Evolutionary conservation across 1,140 invertebrate species (phyloP).

Genomic region (Hirudo medicinalis): DNA sequence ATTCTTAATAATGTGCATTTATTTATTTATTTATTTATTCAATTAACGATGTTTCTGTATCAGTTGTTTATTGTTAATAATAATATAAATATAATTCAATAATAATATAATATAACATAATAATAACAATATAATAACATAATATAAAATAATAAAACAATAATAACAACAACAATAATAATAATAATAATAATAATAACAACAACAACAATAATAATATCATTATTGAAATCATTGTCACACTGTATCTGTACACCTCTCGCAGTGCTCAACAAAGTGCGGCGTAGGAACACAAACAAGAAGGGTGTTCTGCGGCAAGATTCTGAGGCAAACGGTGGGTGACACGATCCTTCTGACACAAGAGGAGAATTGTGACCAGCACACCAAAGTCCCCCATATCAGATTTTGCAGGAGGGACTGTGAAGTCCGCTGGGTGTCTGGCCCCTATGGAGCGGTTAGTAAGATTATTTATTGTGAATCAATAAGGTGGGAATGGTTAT

Average conservation of each 20-base stretch:
- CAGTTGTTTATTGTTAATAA: no score
- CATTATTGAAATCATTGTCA: slow-evolving; percentile 15
- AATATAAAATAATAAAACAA: no score
- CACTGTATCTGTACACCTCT: slow-evolving; percentile 22
- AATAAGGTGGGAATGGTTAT: no score
- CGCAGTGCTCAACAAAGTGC: slow-evolving; percentile 39
- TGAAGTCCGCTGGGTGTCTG: slow-evolving; percentile 59
- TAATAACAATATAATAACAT: no score
- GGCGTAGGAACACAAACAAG: slow-evolving; percentile 52
- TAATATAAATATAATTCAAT: no score
- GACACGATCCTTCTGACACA: slow-evolving; percentile 27
- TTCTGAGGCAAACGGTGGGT: slow-evolving; percentile 41
- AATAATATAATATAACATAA: no score
- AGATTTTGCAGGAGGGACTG: slow-evolving; percentile 6
- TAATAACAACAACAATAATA: no score
- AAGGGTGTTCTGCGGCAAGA: slow-evolving; percentile 64
- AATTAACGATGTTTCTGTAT: no score
- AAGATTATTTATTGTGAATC: background rate
- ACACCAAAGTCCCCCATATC: background rate
- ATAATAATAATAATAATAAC: no score
- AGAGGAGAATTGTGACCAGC: slow-evolving; percentile 61
- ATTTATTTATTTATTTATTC: no score
- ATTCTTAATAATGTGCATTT: no score
- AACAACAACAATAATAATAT: background rate
- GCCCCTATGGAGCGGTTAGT: slow-evolving; percentile 47